Evolutionary conservation across 2,797 vertebrate species (phyloP), one percentile per base, ranked within the genome.

Genomic region (Sebastes itinus): DNA sequence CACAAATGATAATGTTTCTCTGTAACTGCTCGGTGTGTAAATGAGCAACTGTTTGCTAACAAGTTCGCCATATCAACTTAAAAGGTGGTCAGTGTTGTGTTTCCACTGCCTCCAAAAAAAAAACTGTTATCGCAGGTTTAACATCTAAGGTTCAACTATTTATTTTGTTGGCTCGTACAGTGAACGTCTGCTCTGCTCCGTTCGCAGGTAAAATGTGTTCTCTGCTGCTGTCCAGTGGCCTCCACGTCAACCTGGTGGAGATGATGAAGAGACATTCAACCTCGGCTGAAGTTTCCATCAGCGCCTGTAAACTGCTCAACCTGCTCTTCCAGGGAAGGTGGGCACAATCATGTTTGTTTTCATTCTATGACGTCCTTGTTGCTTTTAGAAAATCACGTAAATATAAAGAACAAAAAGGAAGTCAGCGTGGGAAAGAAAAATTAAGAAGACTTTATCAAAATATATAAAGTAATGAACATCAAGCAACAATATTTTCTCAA

Each of bases 271-370:
- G 88, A 83, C 96, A 98, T 54, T 64, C 81, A 0, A 20, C 89
- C 46, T 97, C 93, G 3, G 92, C 93, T 1, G 95, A 97, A 75
- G 97, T 98, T 63, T 95, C 96, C 86, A 94, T 97, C 93, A 96
- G 96, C 70, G 97, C 96, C 85, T 98, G 97, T 87, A 96, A 92
- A 86, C 94, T 99, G 87, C 94, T 99, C 61, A 94, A 93, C 85
- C 94, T 93, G 68, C 97, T 99, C 65, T 98, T 99, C 0, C 92
- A 97, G 92, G 97, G 96, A 95, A 97, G 97, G 98, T 99, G 95
- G 81, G 68, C 2, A 61, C 25, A 22, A 25, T 28, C 32, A 23
- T 25, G 0, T n/a, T 22, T 0, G 4, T 14, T 81, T 54, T 25
- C 35, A 61, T 30, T 22, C 22, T 58, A 1, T 14, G 25, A 33